Percentiles rank a stretch among this genome's conserved stretches.
Evolutionary conservation across 2,888 invertebrate genomes (phyloP).

Genomic region (Melieria picta): DNA sequence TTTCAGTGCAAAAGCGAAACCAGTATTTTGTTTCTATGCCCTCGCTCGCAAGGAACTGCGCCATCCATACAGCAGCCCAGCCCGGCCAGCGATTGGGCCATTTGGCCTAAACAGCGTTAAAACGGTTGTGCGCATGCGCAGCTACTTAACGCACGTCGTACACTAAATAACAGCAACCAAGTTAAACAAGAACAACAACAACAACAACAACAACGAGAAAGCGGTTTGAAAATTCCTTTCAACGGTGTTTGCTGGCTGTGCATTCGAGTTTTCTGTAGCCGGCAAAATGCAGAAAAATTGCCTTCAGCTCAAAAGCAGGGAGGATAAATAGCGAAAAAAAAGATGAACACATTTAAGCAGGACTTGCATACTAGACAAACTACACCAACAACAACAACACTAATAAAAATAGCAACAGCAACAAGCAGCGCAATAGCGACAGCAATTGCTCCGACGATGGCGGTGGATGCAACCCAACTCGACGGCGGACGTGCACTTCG

Average conservation of each 20-base stretch:
- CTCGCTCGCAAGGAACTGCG: too few relatives aligned
- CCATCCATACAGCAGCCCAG: too few relatives aligned
- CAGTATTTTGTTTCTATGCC: conserved; percentile 30
- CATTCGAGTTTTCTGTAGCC: not conserved
- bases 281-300: not conserved
- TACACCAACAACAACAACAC: not conserved
- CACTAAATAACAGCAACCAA: not conserved
- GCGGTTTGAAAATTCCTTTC: conserved; percentile 16
- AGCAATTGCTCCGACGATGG: conserved; percentile 5
- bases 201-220: not conserved
- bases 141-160: not conserved
- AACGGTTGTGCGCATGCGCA: too few relatives aligned
- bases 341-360: conserved; percentile 4
- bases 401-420: too few relatives aligned
- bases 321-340: conserved; percentile 6
- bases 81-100: too few relatives aligned
- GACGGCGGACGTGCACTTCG: conserved; percentile 6
- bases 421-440: not conserved
- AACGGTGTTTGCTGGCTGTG: conserved; percentile 17
- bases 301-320: not conserved
- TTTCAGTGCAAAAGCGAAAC: conserved; percentile 41
- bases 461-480: not conserved
- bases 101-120: too few relatives aligned
- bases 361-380: too few relatives aligned
- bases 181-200: conserved; percentile 16